Evolutionary conservation across 2,797 vertebrate species (phyloP).

Genomic region (Anguilla megastoma): DNA sequence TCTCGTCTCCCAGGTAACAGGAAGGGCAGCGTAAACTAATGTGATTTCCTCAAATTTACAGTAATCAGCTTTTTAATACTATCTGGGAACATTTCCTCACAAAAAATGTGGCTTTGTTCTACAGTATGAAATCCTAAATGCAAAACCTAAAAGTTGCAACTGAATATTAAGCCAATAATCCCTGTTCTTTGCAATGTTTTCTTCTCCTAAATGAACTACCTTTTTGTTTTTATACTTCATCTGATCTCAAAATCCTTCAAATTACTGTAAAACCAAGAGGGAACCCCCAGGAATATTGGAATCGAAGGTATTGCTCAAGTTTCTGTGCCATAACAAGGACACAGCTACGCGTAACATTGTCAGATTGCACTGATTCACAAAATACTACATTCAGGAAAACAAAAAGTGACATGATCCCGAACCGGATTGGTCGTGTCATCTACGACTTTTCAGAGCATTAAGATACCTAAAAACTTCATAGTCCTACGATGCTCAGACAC

Average conservation of each 20-base stretch:
- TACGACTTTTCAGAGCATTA: constrained; percentile 32
- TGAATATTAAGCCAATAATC: background rate
- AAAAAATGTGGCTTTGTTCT: background rate
- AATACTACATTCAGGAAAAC: constrained; percentile 38
- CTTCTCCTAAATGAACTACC: constrained; percentile 37
- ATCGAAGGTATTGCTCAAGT: constrained; percentile 30
- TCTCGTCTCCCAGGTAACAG: background rate
- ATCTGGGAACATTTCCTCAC: constrained; percentile 18
- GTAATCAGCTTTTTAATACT: background rate
- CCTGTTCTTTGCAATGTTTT: background rate
- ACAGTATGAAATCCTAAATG: background rate
- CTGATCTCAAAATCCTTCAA: constrained; percentile 55
- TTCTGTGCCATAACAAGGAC: constrained; percentile 41
- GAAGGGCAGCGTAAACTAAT: background rate
- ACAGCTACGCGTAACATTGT: constrained; percentile 41
- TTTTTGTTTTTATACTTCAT: constrained; percentile 51
- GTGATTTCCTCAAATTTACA: background rate
- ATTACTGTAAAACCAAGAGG: constrained; percentile 43
- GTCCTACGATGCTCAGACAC: background rate
- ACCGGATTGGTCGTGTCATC: constrained; percentile 22
- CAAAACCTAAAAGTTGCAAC: background rate
- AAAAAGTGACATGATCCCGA: constrained; percentile 35
- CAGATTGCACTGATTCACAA: constrained; percentile 46
- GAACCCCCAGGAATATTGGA: constrained; percentile 18
- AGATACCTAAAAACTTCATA: background rate